Percentiles rank a stretch among this genome's conserved stretches.
These are phyloP conservation scores for Antigone vipio DNA, from an alignment of 2,113 vertebrate genomes.

Conservation along the genomic window DNA sequence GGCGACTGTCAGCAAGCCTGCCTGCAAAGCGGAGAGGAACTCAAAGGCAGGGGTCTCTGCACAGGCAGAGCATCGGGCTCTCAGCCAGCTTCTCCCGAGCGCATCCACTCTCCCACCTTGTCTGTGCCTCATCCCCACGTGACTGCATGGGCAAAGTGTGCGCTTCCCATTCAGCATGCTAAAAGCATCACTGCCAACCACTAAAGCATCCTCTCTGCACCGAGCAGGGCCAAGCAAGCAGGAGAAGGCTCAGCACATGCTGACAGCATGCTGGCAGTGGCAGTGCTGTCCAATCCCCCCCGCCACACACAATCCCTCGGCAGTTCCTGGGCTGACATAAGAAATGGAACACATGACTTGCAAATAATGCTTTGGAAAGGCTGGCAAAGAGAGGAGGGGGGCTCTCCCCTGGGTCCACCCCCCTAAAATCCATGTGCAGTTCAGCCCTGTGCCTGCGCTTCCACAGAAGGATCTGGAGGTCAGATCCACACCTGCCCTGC, in stretches of 20 bases:
- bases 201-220: neutral
- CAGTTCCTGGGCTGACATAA: neutral
- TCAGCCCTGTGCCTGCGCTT: neutral
- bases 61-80: neutral
- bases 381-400: neutral
- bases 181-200: neutral
- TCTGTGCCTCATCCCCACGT: neutral
- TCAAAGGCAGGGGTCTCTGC: neutral
- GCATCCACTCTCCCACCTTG: neutral
- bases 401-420: too few species aligned
- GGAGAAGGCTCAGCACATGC: neutral
- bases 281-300: neutral
- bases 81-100: neutral
- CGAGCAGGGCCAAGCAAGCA: neutral
- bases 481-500: neutral
- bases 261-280: fast-evolving
- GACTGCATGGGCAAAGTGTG: neutral
- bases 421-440: neutral
- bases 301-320: fast-evolving
- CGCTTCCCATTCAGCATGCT: neutral
- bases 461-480: neutral
- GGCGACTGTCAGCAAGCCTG: neutral
- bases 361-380: neutral
- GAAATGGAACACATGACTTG: neutral
- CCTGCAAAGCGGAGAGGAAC: neutral